Conservation (phyloP, 2,888 invertebrate genomes). For the Leuctra nigra region DNA sequence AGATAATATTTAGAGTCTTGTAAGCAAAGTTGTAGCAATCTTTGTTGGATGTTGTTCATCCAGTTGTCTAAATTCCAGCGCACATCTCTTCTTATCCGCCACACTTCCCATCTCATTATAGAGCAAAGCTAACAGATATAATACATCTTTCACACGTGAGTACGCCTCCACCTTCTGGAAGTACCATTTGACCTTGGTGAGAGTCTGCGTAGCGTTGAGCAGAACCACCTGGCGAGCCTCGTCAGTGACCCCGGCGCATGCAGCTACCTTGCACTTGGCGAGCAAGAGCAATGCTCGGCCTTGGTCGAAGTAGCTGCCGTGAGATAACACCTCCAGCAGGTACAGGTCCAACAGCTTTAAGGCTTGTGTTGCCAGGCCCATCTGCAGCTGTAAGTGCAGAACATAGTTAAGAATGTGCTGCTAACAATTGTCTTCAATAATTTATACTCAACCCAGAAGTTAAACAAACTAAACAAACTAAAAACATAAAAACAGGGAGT, state of each 20-base stretch:
- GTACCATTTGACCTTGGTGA: conserved; percentile 59
- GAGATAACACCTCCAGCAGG: conserved; percentile 64
- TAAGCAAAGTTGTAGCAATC: conserved; percentile 28
- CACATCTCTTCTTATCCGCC: conserved; percentile 70
- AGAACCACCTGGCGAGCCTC: conserved; percentile 48
- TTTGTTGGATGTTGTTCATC: conserved; percentile 64
- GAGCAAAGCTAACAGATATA: conserved; percentile 64
- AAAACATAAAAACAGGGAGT: too few species aligned
- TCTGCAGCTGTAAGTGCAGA: conserved; percentile 48
- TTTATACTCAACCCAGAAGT: too few species aligned
- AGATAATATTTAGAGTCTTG: conserved; percentile 3
- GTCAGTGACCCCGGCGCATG: conserved; percentile 42
- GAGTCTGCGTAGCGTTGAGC: conserved; percentile 51
- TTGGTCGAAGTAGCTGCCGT: conserved; percentile 75
- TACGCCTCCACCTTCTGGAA: conserved; percentile 72
- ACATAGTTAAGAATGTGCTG: background rate
- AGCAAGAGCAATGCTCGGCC: conserved; percentile 69
- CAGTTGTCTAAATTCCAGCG: conserved; percentile 71
- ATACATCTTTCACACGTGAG: conserved; percentile 64
- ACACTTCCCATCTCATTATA: conserved; percentile 67
- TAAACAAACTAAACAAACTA: too few species aligned
- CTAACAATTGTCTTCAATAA: too few species aligned
- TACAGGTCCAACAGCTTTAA: conserved; percentile 61
- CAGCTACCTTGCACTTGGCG: conserved; percentile 70
- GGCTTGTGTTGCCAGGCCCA: conserved; percentile 72